These are phyloP conservation scores for Myripristis murdjan DNA, from an alignment of 2,797 vertebrate genomes.

Conservation along the genomic window DNA sequence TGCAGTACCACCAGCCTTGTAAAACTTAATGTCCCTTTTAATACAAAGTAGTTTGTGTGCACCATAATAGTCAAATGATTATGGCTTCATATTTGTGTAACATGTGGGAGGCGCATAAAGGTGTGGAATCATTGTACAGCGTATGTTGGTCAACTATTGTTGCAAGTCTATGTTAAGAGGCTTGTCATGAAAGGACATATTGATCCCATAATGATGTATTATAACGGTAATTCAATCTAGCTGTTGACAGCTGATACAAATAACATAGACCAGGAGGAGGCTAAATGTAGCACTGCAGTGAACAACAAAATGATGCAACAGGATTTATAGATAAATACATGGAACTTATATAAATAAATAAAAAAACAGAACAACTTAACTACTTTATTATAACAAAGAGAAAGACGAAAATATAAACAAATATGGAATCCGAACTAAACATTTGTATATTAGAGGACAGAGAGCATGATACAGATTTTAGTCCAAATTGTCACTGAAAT, in stretches of 20 bases:
- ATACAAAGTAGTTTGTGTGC: background rate
- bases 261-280: slow-evolving; percentile 29
- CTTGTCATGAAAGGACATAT: slow-evolving; percentile 32
- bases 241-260: slow-evolving; percentile 26
- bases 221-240: slow-evolving; percentile 47
- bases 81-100: slow-evolving; percentile 22
- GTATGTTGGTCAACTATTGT: slow-evolving; percentile 47
- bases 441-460: no score
- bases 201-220: slow-evolving; percentile 29
- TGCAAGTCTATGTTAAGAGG: slow-evolving; percentile 27
- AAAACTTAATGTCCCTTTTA: background rate
- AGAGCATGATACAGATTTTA: no score
- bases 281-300: background rate
- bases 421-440: no score
- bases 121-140: slow-evolving; percentile 10
- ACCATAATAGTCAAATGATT: background rate
- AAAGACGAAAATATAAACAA: no score
- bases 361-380: no score
- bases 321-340: background rate
- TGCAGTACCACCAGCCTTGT: no score
- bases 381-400: no score
- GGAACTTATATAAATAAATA: slow-evolving; percentile 1
- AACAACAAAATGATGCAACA: slow-evolving; percentile 1
- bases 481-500: no score
- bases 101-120: slow-evolving; percentile 13